A percentile compares a stretch with the other conserved stretches of the same genome.
These are phyloP conservation scores for Turritopsis rubra DNA, from an alignment of 30 jellyfish, hydroid and myxozoan genomes.

Conservation along the genomic window DNA sequence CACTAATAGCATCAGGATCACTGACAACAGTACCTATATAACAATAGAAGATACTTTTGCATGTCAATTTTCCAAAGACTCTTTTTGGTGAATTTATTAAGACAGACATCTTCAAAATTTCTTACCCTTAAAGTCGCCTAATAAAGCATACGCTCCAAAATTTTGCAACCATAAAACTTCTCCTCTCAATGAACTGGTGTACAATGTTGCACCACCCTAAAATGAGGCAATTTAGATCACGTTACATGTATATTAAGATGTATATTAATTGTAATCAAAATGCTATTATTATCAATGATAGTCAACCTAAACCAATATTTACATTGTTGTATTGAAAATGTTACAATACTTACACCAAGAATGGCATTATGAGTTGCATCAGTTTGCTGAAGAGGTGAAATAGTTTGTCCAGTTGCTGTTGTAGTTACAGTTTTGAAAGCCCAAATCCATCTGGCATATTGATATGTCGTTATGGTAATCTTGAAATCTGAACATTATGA, in stretches of 20 bases:
- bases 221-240: neutral
- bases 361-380: conserved; percentile 24
- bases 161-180: conserved; percentile 33
- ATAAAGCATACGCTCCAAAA: conserved; percentile 30
- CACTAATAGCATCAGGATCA: conserved; percentile 42
- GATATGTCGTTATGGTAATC: conserved; percentile 8
- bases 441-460: conserved; percentile 37
- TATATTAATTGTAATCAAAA: no score
- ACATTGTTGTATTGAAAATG: neutral
- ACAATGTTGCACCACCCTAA: conserved; percentile 37
- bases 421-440: conserved; percentile 22
- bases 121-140: conserved; percentile 28
- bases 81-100: no score
- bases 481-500: neutral
- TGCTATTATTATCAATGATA: no score
- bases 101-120: neutral
- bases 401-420: conserved; percentile 23
- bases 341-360: conserved; percentile 24
- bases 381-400: conserved; percentile 27
- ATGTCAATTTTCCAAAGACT: no score
- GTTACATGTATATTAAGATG: neutral
- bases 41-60: neutral
- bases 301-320: neutral
- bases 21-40: conserved; percentile 76
- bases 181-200: conserved; percentile 30